Percentiles rank a stretch among this genome's conserved stretches.
phyloP scores from a whole-genome alignment of 2,888 invertebrate genomes.

The Exocentrus adspersus region DNA sequence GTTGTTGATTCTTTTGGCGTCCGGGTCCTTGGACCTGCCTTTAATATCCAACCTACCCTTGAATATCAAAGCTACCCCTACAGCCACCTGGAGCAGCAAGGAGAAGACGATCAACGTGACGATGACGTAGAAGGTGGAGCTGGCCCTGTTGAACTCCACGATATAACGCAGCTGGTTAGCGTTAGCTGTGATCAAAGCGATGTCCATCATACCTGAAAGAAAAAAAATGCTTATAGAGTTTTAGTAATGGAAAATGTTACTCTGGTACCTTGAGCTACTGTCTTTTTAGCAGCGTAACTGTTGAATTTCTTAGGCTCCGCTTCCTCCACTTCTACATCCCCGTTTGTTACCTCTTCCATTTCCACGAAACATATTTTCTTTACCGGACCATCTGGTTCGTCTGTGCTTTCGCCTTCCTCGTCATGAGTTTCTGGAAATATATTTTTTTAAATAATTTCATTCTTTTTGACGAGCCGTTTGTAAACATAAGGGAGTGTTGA shows the following conservation, averaged over 20 bases:
- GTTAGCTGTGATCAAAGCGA: conserved; percentile 76
- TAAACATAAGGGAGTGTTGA: no score
- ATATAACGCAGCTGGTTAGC: conserved; percentile 76
- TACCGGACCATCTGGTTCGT: conserved; percentile 27
- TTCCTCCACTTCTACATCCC: conserved; percentile 36
- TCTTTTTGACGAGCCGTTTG: no score
- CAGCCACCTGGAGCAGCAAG: conserved; percentile 71
- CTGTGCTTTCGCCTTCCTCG: not conserved
- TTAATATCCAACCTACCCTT: conserved; percentile 69
- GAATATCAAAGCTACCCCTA: conserved; percentile 71
- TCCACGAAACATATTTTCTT: conserved; percentile 29
- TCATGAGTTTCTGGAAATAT: not conserved
- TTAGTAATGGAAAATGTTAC: no score
- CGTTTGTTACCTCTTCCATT: conserved; percentile 35
- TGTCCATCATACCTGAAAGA: conserved; percentile 75
- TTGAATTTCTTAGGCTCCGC: conserved; percentile 49
- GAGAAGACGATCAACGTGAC: conserved; percentile 69
- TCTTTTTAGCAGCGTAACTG: conserved; percentile 69
- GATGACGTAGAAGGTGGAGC: conserved; percentile 69
- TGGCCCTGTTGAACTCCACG: conserved; percentile 68
- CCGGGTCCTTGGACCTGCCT: conserved; percentile 63
- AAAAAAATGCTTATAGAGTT: no score
- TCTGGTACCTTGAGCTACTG: conserved; percentile 68
- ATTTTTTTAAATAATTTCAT: no score
- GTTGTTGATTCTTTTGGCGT: conserved; percentile 70